A percentile compares a stretch with the other conserved stretches of the same genome.
Evolutionary conservation across 2,888 invertebrate genomes (phyloP).

Genomic region (Polyommatus icarus): DNA sequence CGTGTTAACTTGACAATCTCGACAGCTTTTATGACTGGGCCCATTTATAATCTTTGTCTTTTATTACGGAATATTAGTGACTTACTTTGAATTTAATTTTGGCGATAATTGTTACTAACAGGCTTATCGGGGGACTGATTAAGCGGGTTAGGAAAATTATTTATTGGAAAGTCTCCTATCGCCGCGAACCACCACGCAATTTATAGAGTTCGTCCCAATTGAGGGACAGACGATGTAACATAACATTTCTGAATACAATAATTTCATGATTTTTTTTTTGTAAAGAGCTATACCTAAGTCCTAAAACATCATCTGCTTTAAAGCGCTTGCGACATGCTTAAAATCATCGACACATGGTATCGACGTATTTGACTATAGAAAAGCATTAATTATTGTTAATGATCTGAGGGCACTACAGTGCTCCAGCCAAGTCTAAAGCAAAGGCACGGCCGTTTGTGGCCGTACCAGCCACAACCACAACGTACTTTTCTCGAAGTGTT

Average conservation of each 20-base stretch:
- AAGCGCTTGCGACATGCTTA: too few species aligned
- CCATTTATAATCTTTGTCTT: not conserved
- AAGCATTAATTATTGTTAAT: too few species aligned
- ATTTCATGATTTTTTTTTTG: too few species aligned
- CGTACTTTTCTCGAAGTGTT: too few species aligned
- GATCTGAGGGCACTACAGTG: too few species aligned
- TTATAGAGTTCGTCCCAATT: not conserved
- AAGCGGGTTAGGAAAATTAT: slow-evolving; percentile 14
- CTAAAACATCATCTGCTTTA: too few species aligned
- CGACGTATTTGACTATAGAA: too few species aligned
- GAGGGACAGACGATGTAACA: not conserved
- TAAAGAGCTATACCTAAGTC: too few species aligned
- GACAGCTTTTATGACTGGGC: not conserved
- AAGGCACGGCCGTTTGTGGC: too few species aligned
- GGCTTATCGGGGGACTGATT: not conserved
- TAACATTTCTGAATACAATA: not conserved
- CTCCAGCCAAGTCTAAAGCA: too few species aligned
- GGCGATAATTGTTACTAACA: not conserved
- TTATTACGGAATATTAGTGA: slow-evolving; percentile 4
- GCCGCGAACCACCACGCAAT: not conserved
- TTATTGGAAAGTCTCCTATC: not conserved
- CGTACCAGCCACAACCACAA: too few species aligned
- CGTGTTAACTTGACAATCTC: not conserved
- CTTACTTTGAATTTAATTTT: slow-evolving; percentile 6
- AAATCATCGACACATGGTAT: too few species aligned